Evolutionary conservation across 1,140 invertebrate species (phyloP), one percentile per base, ranked within the genome.

Genomic region (Pogonomyrmex californicus): DNA sequence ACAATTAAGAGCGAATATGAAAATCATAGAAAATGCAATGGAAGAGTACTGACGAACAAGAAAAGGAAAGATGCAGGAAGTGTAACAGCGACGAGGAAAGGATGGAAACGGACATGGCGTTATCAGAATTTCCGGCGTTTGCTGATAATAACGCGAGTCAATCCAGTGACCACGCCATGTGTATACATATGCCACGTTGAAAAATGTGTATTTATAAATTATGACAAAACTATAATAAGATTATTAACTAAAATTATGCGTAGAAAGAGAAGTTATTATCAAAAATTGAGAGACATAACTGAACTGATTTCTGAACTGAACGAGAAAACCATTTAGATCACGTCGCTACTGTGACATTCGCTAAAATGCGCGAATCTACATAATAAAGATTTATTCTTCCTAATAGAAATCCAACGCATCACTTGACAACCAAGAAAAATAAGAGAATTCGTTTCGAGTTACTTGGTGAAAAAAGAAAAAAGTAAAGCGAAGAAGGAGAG

Each of bases 91-190:
- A 66, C 47, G 78, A 58, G 85, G 79, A 76, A 71, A 91, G 89
- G 75, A 89, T 90, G 85, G 85, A 86, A 89, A 90, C 88, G 92
- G 92, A 93, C 87, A 91, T 70, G 86, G 77, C 70, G 82, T 92
- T 93, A 93, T 93, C 93, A 56, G 82, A 78, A 68, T 87, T 93
- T 93, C 93, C 93, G 92, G 87, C 62, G 87, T 89, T 91, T 77
- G 47, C 78, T 86, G 92, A 92, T 93, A 92, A 91, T 82, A 81
- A 76, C 76, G 60, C 66, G 44, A n/a, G 33, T 33, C 65, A 33
- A 66, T 44, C 36, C 7, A 51, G 51, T 36, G 58, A 56, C 41
- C 81, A 56, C 33, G 54, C 12, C 38, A 36, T 44, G 58, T 68
- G 41, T 17, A 10, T 33, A 23, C 23, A 68, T 49, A 41, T 41